Evolutionary conservation across 2,797 vertebrate species (phyloP).

Genomic region (Parauchenoglanis punctatus): DNA sequence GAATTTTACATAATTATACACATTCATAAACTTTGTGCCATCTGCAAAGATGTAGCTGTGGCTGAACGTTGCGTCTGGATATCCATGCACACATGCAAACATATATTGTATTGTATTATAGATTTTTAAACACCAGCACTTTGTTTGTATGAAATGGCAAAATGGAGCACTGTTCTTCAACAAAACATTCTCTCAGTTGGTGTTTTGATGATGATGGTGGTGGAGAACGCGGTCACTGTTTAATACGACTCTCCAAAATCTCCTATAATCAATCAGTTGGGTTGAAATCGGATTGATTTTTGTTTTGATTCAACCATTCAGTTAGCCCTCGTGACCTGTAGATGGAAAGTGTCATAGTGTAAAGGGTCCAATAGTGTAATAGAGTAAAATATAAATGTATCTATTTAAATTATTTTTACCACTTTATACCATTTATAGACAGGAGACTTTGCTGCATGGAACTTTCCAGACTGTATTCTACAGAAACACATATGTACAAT

Average conservation of each 20-base stretch:
- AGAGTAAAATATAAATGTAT: not conserved
- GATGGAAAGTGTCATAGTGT: not conserved
- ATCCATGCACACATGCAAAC: too few species aligned
- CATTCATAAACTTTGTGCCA: not conserved
- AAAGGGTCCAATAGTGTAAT: not conserved
- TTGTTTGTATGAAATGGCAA: not conserved
- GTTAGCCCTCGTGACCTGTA: not conserved
- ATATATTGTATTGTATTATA: not conserved
- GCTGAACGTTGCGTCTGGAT: too few species aligned
- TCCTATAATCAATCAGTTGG: not conserved
- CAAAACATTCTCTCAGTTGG: not conserved
- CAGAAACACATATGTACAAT: not conserved
- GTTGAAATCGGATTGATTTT: not conserved
- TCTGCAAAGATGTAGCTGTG: not conserved
- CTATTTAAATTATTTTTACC: not conserved
- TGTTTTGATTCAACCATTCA: not conserved
- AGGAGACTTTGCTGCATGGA: not conserved
- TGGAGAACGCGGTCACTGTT: not conserved
- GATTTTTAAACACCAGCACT: not conserved
- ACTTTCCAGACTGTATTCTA: not conserved
- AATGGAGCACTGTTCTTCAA: not conserved
- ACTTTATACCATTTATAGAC: not conserved
- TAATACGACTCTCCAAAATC: not conserved
- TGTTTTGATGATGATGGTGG: not conserved
- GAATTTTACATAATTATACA: conserved; percentile 7